Base-by-base conservation (phyloP, 2,797 vertebrate genomes). In the Syndactyla subalaris region DNA sequence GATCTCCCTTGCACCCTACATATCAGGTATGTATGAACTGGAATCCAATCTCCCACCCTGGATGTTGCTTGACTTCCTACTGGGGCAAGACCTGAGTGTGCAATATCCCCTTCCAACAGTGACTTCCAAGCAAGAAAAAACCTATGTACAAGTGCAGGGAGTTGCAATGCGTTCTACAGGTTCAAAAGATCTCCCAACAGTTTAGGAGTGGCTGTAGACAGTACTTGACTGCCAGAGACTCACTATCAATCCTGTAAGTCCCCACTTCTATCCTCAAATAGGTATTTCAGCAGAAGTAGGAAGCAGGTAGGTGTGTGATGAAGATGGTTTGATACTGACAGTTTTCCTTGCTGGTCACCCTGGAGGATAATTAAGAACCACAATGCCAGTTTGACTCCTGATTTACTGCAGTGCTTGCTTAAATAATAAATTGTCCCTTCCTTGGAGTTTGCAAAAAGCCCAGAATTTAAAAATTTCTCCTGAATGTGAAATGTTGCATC, bases 291-390 rank as follows among this genome's bases (percentile, higher is more conserved):
- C 38, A 81, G 41, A 41, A 71, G 19, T 7, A 55, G 30, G 20
- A 48, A 67, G 14, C 20, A 52, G 30, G 26, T 23, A 23, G 34
- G 1, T 10, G 8, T 36, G 7, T 45, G 48, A 67, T 2, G 2
- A 15, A 36, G 26, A 12, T 10, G 14, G 19, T 70, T 76, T 73
- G 59, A 26, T 51, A 62, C 38, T 79, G 91, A 38, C 22, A 30
- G 24, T 10, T 88, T 88, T 75, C 51, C 36, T 55, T 36, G n/a
- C 41, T 86, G 77, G 62, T 68, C 22, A 58, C 19, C 16, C 43
- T 79, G 36, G 19, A 91, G 51, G 67, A 38, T 87, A 73, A 82
- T 92, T 87, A 79, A 61, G 39, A 82, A 52, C n/a, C 43, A 55
- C 15, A 12, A 65, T 88, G 41, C 30, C 61, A 27, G 46, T 81